Conservation (phyloP, 1,140 invertebrate genomes). For the Drosophila suzukii region DNA sequence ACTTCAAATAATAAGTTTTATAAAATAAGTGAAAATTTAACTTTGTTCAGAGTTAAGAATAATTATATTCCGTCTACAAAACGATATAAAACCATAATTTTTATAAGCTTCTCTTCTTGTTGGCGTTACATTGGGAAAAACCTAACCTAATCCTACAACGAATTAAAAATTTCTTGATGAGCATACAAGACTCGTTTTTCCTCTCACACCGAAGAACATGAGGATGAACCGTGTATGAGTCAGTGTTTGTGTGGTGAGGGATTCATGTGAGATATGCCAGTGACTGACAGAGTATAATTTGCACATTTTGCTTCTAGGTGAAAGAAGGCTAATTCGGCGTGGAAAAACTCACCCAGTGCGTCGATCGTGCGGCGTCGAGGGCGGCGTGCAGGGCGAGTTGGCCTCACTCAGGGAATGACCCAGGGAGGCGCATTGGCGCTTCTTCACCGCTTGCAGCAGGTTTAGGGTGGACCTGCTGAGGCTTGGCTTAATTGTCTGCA, state of each 20-base stretch:
- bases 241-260: constrained; percentile 17
- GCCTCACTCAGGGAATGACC: constrained; percentile 82
- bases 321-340: constrained; percentile 9
- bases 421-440: constrained; percentile 81
- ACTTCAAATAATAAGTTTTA: background rate
- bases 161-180: constrained; percentile 7
- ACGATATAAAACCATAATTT: background rate
- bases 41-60: background rate
- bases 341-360: constrained; percentile 76
- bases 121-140: background rate
- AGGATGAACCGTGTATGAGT: constrained; percentile 33
- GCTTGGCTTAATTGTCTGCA: constrained; percentile 84
- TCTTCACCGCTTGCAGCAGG: constrained; percentile 81
- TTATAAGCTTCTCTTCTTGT: background rate
- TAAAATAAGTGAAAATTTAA: background rate
- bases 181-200: constrained; percentile 22
- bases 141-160: background rate
- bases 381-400: constrained; percentile 83
- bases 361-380: constrained; percentile 82
- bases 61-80: background rate
- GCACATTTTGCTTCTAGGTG: constrained; percentile 40
- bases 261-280: constrained; percentile 22
- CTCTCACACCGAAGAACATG: constrained; percentile 19
- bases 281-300: constrained; percentile 26
- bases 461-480: constrained; percentile 82